Evolutionary conservation across 2,888 invertebrate species (phyloP).

Genomic region (Acrocyrtus sp.): DNA sequence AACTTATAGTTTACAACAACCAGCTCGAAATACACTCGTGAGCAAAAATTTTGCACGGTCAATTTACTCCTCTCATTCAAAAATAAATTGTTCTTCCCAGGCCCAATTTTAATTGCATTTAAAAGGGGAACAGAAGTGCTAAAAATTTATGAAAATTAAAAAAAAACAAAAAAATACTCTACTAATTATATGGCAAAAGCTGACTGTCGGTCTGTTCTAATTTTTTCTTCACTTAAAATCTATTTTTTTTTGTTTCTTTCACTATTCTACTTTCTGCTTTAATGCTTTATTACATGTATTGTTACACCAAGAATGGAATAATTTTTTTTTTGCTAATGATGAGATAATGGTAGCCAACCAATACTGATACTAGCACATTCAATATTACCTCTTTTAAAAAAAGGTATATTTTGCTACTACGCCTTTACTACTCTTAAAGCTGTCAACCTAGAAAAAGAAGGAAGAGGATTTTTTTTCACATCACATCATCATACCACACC

Average conservation of each 20-base stretch:
- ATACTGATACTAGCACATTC: no score
- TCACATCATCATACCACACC: neutral
- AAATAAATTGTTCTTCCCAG: no score
- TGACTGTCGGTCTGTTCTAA: no score
- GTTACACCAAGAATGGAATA: slow-evolving; percentile 7
- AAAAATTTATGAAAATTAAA: neutral
- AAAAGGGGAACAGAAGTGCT: neutral
- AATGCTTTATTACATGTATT: neutral
- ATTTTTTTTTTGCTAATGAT: slow-evolving; percentile 35
- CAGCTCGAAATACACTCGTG: no score
- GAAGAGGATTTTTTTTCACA: neutral
- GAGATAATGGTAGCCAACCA: slow-evolving; percentile 37
- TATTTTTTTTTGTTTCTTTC: no score
- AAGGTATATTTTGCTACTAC: no score
- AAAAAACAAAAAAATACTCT: neutral
- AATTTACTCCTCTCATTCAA: neutral
- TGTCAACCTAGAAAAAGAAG: neutral
- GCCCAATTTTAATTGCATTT: neutral
- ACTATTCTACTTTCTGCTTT: neutral
- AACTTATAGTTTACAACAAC: no score
- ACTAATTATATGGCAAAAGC: neutral
- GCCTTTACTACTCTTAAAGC: neutral
- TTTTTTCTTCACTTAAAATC: no score
- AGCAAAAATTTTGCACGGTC: neutral
- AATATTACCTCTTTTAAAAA: no score